Percentiles rank a stretch among this genome's conserved stretches.
Evolutionary conservation across 37 sponge, comb jelly and placozoan genomes (phyloP).

Genomic region (Theonella swinhoei): DNA sequence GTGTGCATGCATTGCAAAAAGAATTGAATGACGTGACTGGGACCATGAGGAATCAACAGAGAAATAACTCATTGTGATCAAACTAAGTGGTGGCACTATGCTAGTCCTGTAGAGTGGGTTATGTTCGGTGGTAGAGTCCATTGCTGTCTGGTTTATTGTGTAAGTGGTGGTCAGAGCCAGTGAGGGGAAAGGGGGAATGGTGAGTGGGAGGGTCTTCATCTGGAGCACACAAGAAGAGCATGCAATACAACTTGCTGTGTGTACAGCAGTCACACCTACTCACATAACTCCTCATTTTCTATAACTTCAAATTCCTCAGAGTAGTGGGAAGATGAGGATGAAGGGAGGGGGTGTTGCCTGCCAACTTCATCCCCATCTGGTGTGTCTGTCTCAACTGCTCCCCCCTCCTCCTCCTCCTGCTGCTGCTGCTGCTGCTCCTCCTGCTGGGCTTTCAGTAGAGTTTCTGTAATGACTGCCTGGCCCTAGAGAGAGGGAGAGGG

Average conservation of each 20-base stretch:
- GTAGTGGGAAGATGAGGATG: conserved; percentile 3
- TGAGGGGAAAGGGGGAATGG: not conserved
- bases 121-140: not conserved
- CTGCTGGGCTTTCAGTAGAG: conserved; percentile 10
- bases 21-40: too few species aligned
- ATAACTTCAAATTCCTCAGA: conserved; percentile 38
- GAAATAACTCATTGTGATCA: too few species aligned
- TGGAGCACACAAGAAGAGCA: not conserved
- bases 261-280: too few species aligned
- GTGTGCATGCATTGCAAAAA: too few species aligned
- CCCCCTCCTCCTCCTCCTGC: not conserved
- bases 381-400: not conserved
- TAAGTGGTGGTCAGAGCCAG: not conserved
- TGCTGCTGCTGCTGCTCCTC: not conserved
- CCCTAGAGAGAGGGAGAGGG: conserved; percentile 14
- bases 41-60: too few species aligned
- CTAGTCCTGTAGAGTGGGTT: not conserved
- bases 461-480: conserved; percentile 45
- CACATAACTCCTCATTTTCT: not conserved
- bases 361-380: not conserved
- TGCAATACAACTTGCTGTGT: not conserved
- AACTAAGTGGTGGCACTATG: too few species aligned
- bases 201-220: not conserved
- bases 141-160: not conserved
- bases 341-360: too few species aligned